Evolutionary conservation across 2,113 vertebrate species (phyloP).

Genomic region (Oryzias curvinotus): DNA sequence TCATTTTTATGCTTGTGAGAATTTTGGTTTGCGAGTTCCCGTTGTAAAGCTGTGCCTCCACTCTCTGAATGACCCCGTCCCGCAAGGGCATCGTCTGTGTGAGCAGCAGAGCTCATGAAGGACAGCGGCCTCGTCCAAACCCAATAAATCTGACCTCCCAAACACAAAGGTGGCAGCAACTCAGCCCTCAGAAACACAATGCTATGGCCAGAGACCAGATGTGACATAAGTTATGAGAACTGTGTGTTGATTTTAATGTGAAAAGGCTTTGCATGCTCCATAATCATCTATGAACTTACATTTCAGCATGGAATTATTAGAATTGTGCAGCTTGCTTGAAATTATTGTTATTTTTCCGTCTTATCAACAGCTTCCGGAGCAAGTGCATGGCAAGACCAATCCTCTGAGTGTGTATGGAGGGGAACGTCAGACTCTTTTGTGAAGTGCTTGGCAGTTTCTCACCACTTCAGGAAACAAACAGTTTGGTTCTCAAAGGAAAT

Average conservation of each 20-base stretch:
- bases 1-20: conserved; percentile 6
- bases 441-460: conserved; percentile 24
- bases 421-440: conserved; percentile 32
- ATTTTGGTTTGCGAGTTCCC: conserved; percentile 35
- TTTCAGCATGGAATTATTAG: conserved; percentile 9
- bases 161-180: conserved; percentile 60
- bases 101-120: conserved; percentile 29
- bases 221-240: conserved; percentile 17
- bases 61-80: conserved; percentile 25
- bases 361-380: conserved; percentile 20
- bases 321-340: conserved; percentile 1
- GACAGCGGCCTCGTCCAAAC: conserved; percentile 56
- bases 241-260: background rate
- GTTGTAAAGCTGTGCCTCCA: conserved; percentile 40
- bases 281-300: background rate
- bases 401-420: conserved; percentile 34
- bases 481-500: conserved; percentile 56
- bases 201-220: conserved; percentile 51
- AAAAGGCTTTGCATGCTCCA: background rate
- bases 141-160: conserved; percentile 66
- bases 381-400: conserved; percentile 4
- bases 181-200: conserved; percentile 61
- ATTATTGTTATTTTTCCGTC: conserved; percentile 22
- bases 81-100: conserved; percentile 22
- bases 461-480: conserved; percentile 55